phyloP scores from a whole-genome alignment of 92 coral and sea anemone genomes.

The Hydrozoanthus gracilis region DNA sequence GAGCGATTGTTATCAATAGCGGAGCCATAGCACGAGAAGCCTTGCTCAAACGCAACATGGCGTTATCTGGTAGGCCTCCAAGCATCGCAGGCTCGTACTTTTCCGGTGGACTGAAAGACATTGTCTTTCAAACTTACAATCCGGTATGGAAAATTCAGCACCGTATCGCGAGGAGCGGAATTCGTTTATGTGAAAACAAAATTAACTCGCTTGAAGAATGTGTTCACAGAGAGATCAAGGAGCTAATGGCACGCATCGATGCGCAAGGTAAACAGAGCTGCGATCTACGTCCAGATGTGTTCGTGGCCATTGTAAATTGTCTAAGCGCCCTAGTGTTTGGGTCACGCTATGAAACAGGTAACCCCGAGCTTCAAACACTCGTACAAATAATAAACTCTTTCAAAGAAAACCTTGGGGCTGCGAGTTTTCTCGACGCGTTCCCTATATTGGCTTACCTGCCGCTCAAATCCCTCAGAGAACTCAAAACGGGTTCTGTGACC shows the following conservation, averaged over 20 bases:
- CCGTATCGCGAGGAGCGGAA: conserved; percentile 60
- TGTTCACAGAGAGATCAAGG: conserved; percentile 66
- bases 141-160: conserved; percentile 71
- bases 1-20: conserved; percentile 75
- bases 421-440: conserved; percentile 84
- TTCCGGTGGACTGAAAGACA: conserved; percentile 64
- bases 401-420: conserved; percentile 77
- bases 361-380: conserved; percentile 69
- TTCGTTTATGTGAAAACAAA: conserved; percentile 56
- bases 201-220: conserved; percentile 57
- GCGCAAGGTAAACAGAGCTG: conserved; percentile 56
- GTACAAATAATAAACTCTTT: conserved; percentile 64
- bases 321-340: conserved; percentile 74
- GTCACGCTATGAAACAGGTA: conserved; percentile 57
- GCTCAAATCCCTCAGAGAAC: conserved; percentile 57
- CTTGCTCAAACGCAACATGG: conserved; percentile 62
- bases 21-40: conserved; percentile 85
- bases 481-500: conserved; percentile 45
- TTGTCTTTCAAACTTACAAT: conserved; percentile 71
- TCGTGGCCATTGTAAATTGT: conserved; percentile 71
- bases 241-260: conserved; percentile 55
- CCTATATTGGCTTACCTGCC: conserved; percentile 79
- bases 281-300: conserved; percentile 59
- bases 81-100: conserved; percentile 73
- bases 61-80: conserved; percentile 81